Evolutionary conservation across 2,113 vertebrate species (phyloP), one percentile per base, ranked within the genome.

Genomic region (Neolamprologus sp.): DNA sequence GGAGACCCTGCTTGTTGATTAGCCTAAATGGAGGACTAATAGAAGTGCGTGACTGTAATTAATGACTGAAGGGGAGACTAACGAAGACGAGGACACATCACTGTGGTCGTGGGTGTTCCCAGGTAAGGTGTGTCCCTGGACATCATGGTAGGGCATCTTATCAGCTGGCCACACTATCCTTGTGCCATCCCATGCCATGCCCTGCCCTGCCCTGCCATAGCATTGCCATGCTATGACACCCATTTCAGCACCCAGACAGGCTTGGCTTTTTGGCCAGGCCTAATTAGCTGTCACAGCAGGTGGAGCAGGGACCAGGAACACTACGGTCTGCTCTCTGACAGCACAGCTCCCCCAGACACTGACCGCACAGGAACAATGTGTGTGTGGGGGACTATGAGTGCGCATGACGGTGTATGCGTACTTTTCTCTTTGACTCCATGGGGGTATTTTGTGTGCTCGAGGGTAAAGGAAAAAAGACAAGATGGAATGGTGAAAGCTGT

Each of bases 221-320:
- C 40, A 79, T 90, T 47, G 87, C 87, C 89, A 78, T 91, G 91
- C 92, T 90, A 78, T 13, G 87, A 92, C 93, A 91, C 90, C 87
- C 88, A 89, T 91, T 94, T 94, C 89, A 91, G 93, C 88, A 86
- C 91, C 89, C 90, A 93, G 93, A 94, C 94, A 93, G 85, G 83
- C 85, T 85, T 82, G 89, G 86, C 80, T 90, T 86, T 90, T 87
- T 91, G 92, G 92, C 86, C 86, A 84, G 85, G 90, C 89, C 91
- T 96, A 96, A 96, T 96, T 95, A 96, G 94, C 94, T 96, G 95
- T 94, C 96, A 94, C 95, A 93, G 93, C 95, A 94, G 94, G 95
- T 94, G 93, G 93, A 92, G 89, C 91, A 87, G 90, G 82, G 86
- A 93, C 90, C 89, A 82, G 91, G 89, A 85, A 90, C 87, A 82